Evolutionary conservation across 2,888 invertebrate genomes (phyloP), one percentile per base, ranked within the genome.

Genomic region (Entomobrya multifasciata): DNA sequence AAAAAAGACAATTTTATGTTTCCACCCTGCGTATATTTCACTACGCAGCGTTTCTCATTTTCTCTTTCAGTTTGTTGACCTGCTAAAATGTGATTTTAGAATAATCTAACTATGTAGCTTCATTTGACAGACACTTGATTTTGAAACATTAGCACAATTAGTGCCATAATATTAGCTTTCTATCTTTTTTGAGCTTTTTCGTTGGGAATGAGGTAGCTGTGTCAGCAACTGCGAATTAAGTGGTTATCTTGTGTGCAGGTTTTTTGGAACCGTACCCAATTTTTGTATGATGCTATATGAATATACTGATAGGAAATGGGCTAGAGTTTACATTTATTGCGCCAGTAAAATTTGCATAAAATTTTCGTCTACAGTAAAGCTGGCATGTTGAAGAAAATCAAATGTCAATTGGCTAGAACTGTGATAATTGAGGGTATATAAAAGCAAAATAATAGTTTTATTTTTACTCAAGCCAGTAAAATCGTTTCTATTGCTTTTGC

Each of bases 261-360:
- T n/a, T n/a, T n/a, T 22, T 20, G 57, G 13, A 15, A 30, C n/a
- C 60, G 15, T n/a, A 11, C 30, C 25, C 55, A 8, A n/a, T 30
- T 57, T 30, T 30, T 30, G n/a, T n/a, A 62, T 62, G 27, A 30
- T 15, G 60, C 17, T 30, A 41, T 6, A 55, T 55, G 20, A 36
- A 6, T 36, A 36, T 36, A 8, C 36, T 36, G 4, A 36, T 8
- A 36, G 4, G 36, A 36, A 36, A 36, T 55, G 44, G 25, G 57
- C 57, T 44, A n/a, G 17, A 77, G 77, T 84, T 84, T 77, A 84
- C 55, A 67, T 20, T 84, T 67, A 77, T 83, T 30, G 65, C 52
- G 44, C 25, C 44, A 65, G 67, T 84, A 77, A 77, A 76, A 84
- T 84, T 84, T 77, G 36, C 80, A 80, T 80, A 36, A 76, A 15